Base-by-base conservation (phyloP, 2,113 vertebrate species). In the Zosterops hypoxanthus region DNA sequence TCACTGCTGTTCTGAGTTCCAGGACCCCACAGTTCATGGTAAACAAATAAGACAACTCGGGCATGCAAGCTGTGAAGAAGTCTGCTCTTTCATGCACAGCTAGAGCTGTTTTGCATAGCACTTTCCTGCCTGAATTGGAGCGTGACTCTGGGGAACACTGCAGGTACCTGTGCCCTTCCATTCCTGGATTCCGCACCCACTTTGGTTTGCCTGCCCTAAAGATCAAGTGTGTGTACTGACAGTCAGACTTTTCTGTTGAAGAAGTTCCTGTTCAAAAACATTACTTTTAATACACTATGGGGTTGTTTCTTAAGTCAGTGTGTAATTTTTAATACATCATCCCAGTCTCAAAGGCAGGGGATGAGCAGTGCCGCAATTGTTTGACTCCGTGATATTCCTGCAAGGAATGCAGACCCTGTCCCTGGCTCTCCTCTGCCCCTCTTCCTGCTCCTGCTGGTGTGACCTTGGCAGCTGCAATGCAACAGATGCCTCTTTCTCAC, bases 401-500 rank as follows among this genome's bases (percentile, higher is more conserved):
- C 68, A 41, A 88, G 59, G 60, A 90, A 88, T 39, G 81, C 39
- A 29, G 47, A 77, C 73, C 11, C 12, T 49, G 73, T 46, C 8
- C 0, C 75, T 86, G 79, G 26, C 53, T 85, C 73, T 60, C 59
- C 77, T 82, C 81, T 64, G 81, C 72, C 76, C 4, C n/a, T 94
- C 91, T 72, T 29, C 86, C 88, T 77, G 64, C 33, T 89, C 78
- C 87, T 95, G 60, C 96, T 91, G 77, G 75, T 93, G 86, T 96
- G 95, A 94, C 94, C 92, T 95, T 97, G 97, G 96, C 78, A 86
- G 91, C 47, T 70, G 92, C 42, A 85, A 87, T 11, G 50, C 33
- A 79, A 88, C 94, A 97, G 92, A 96, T 93, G 95, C 78, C 87
- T 85, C 80, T 90, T 94, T 94, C 94, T 92, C 28, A 6, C 90